These are phyloP conservation scores for Rotaria magnacalcarata DNA, from an alignment of 2,888 invertebrate genomes.

Conservation along the genomic window DNA sequence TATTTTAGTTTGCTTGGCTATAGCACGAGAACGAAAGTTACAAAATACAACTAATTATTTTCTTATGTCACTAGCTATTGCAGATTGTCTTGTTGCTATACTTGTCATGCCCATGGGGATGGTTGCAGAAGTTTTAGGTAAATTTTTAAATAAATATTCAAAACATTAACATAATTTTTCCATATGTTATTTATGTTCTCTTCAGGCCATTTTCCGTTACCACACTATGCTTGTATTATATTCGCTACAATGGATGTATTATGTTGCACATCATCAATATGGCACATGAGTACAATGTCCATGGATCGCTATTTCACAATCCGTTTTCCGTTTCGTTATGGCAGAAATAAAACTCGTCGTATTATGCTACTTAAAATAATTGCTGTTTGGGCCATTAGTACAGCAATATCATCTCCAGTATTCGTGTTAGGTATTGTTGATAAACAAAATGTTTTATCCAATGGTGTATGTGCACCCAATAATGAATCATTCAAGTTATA, in stretches of 20 bases:
- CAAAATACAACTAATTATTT: constrained; percentile 95
- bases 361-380: constrained; percentile 72
- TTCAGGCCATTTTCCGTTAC: not conserved
- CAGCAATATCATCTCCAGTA: constrained; percentile 61
- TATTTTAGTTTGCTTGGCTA: constrained; percentile 84
- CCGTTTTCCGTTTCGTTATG: constrained; percentile 75
- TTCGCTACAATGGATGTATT: constrained; percentile 62
- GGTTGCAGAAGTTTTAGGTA: constrained; percentile 84
- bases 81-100: constrained; percentile 83
- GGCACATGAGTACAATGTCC: constrained; percentile 64
- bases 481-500: constrained; percentile 67
- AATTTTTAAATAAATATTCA: constrained; percentile 58
- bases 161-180: not conserved
- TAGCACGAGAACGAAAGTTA: constrained; percentile 78
- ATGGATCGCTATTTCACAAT: constrained; percentile 75
- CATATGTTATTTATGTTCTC: not conserved
- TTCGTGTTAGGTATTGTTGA: constrained; percentile 62
- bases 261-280: constrained; percentile 63
- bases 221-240: constrained; percentile 7
- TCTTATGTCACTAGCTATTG: constrained; percentile 82
- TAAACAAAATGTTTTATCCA: constrained; percentile 63
- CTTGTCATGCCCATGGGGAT: constrained; percentile 94
- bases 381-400: constrained; percentile 83
- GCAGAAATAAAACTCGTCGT: constrained; percentile 55
- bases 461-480: constrained; percentile 38